Percentiles rank a stretch among this genome's conserved stretches.
Evolutionary conservation across 2,113 vertebrate genomes (phyloP).

Genomic region (Dolichallabes microphthalmus): DNA sequence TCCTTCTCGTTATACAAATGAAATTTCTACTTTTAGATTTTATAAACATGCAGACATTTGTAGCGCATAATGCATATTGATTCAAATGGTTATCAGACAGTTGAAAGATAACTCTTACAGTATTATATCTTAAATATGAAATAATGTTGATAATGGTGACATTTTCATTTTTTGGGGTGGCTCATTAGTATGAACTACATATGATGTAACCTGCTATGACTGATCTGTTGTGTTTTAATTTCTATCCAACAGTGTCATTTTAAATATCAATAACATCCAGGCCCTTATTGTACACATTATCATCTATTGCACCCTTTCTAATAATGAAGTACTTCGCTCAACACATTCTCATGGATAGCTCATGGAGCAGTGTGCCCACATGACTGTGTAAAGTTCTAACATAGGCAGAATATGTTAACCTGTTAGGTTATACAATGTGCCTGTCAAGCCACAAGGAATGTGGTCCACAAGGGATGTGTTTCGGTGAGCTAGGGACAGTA

Average conservation of each 20-base stretch:
- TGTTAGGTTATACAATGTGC: conserved; percentile 9
- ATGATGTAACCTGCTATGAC: background rate
- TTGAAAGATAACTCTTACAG: background rate
- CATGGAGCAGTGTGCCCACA: conserved; percentile 17
- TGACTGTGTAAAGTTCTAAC: conserved; percentile 14
- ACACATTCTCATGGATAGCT: background rate
- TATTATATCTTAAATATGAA: background rate
- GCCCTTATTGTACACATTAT: background rate
- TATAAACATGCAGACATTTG: background rate
- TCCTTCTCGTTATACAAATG: background rate
- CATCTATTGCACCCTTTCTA: background rate
- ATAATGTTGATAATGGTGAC: background rate
- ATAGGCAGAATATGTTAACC: conserved; percentile 31
- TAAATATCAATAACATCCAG: background rate
- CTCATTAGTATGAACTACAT: background rate
- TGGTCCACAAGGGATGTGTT: conserved; percentile 41
- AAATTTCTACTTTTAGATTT: background rate
- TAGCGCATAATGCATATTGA: background rate
- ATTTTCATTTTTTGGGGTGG: no score
- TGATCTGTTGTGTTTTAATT: background rate
- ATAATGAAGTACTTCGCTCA: conserved; percentile 13
- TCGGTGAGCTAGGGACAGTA: conserved; percentile 14
- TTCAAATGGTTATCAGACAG: background rate
- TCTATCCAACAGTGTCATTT: background rate
- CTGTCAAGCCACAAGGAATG: conserved; percentile 11